These are phyloP conservation scores for Metacarcinus magister DNA, from an alignment of 2,888 invertebrate genomes.

Conservation along the genomic window DNA sequence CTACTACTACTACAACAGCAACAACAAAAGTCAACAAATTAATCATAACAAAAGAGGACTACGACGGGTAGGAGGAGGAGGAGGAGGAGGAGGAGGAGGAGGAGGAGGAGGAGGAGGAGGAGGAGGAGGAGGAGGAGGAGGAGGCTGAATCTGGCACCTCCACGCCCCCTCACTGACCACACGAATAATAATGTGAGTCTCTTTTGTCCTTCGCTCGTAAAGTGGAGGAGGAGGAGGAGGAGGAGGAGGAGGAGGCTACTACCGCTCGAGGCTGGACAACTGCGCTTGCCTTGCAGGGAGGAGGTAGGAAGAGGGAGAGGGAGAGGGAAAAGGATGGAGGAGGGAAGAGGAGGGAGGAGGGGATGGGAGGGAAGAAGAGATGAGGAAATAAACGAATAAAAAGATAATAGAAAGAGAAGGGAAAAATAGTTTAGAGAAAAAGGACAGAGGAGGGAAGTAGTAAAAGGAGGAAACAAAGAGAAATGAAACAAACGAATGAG, in stretches of 20 bases:
- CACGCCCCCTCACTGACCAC: slow-evolving; percentile 38
- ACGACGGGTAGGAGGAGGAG: background rate
- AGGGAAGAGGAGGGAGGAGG: background rate
- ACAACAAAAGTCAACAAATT: background rate
- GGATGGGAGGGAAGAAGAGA: background rate
- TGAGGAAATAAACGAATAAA: background rate
- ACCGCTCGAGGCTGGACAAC: slow-evolving; percentile 1
- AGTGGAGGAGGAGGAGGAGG: slow-evolving; percentile 36
- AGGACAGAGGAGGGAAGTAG: background rate
- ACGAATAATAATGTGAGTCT: background rate
- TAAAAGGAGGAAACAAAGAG: background rate
- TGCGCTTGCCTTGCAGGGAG: background rate
- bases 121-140: slow-evolving; percentile 11
- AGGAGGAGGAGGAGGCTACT: slow-evolving; percentile 21
- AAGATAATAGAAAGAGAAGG: background rate
- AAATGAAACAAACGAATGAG: background rate
- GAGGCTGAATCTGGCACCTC: slow-evolving; percentile 41
- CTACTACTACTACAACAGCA: background rate
- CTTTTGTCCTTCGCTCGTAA: slow-evolving; percentile 34
- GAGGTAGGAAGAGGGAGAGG: background rate
- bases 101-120: slow-evolving; percentile 51
- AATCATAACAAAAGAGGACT: background rate
- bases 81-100: background rate
- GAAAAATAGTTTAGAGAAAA: background rate
- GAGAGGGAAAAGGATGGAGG: background rate